Evolutionary conservation across 2,888 invertebrate species (phyloP).

Genomic region (Tachina fera): DNA sequence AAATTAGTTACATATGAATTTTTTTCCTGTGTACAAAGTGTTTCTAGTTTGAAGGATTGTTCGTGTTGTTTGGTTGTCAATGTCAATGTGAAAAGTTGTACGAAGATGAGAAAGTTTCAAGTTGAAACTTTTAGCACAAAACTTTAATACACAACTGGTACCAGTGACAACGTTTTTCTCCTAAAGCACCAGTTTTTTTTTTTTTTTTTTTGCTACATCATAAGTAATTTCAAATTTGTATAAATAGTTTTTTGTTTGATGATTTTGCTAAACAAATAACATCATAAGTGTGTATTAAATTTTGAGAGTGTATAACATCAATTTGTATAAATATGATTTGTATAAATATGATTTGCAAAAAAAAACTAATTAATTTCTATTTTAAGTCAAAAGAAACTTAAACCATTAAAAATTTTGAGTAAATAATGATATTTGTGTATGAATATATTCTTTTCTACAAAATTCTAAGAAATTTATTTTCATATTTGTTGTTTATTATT

Average conservation of each 20-base stretch:
- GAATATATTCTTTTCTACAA: no score
- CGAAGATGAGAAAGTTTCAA: slow-evolving; percentile 8
- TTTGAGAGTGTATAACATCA: not conserved
- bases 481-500: no score
- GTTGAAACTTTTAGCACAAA: slow-evolving; percentile 17
- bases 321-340: no score
- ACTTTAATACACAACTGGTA: not conserved
- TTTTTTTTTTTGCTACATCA: not conserved
- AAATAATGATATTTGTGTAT: no score
- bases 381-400: no score
- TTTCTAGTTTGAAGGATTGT: not conserved
- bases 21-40: not conserved
- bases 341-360: no score
- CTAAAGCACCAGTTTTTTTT: not conserved
- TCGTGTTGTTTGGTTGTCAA: slow-evolving; percentile 19
- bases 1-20: no score
- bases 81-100: slow-evolving; percentile 3
- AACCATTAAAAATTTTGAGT: no score
- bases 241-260: not conserved
- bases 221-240: not conserved
- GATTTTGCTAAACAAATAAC: not conserved
- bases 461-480: no score
- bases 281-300: not conserved
- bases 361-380: no score
- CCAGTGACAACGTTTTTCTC: not conserved